Conservation (phyloP, 2,797 vertebrate species). For the Mormyrus proboscirostris region DNA sequence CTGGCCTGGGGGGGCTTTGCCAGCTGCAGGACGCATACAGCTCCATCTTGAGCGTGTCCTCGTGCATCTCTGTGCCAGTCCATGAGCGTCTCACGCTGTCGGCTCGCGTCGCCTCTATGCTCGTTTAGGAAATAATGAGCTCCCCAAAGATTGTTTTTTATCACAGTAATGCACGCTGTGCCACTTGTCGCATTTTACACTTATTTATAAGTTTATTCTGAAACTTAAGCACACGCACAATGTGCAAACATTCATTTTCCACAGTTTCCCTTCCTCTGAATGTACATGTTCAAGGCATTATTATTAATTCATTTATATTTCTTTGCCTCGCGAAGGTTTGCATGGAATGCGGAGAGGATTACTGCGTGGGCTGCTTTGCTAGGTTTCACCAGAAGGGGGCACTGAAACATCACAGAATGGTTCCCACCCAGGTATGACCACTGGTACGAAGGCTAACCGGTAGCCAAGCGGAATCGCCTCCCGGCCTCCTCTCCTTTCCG, state of each 20-base stretch:
- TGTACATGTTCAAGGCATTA: conserved; percentile 10
- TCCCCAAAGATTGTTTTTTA: conserved; percentile 54
- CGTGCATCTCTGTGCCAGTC: conserved; percentile 10
- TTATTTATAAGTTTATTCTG: conserved; percentile 42
- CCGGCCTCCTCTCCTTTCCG: background rate
- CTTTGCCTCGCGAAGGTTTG: conserved; percentile 55
- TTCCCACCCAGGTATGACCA: conserved; percentile 62
- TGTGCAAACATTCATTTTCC: conserved; percentile 28
- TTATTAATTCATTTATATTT: conserved; percentile 3
- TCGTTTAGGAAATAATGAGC: conserved; percentile 58
- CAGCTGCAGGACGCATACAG: background rate
- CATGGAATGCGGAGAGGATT: conserved; percentile 70
- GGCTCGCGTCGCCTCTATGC: conserved; percentile 25
- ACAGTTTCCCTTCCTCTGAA: conserved; percentile 21
- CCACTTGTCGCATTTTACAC: conserved; percentile 41
- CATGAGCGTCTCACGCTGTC: conserved; percentile 34
- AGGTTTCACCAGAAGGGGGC: conserved; percentile 82
- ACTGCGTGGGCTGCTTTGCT: conserved; percentile 70
- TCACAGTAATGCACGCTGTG: conserved; percentile 16
- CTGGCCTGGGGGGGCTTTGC: background rate
- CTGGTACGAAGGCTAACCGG: background rate
- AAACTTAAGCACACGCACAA: conserved; percentile 30
- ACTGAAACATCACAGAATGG: conserved; percentile 74
- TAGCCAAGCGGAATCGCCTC: background rate
- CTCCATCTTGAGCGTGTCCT: background rate